Evolutionary conservation across 2,797 vertebrate species (phyloP), one percentile per base, ranked within the genome.

Genomic region (Premnoplex brunnescens): DNA sequence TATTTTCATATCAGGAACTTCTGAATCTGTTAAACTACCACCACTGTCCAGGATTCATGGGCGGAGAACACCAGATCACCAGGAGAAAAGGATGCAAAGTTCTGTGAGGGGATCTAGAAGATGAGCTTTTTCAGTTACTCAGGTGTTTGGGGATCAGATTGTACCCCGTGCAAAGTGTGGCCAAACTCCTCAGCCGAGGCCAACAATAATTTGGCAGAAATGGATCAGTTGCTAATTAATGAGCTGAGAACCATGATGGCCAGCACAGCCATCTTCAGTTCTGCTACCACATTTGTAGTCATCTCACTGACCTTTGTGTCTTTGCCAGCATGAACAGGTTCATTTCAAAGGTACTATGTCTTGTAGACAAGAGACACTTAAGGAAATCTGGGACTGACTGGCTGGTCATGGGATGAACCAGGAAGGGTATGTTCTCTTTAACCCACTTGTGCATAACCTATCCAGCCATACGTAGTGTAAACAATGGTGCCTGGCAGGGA

Each of bases 371-470:
- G 52, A 66, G 24, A 14, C 39, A 17, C 9, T 39, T 49, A 32
- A 20, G 36, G 51, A 88, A 63, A 32, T 28, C 39, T 69, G 27
- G 14, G 14, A 43, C 46, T 60, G 21, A 30, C 23, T 69, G 30
- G 9, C 14, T 0, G 0, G 14, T 73, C 55, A 23, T 0, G 0
- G n/a, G 26, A 30, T 2, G 3, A 73, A 37, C 15, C 22, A 37
- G 24, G 24, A 91, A 72, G 37, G 7, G 3, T 60, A 23, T 54
- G 22, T 43, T 78, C 34, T 72, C 5, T 68, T 75, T 64, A 71
- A 84, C 44, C 11, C 23, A 20, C 19, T 49, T 37, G 12, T 46
- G 20, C 20, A 18, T 36, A 46, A 32, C 3, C 21, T 75, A 2
- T 8, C 36, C 64, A 73, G 28, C 34, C 14, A 5, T 34, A 41